Evolutionary conservation across 2,113 vertebrate genomes (phyloP).

Genomic region (Brienomyrus longianalis): DNA sequence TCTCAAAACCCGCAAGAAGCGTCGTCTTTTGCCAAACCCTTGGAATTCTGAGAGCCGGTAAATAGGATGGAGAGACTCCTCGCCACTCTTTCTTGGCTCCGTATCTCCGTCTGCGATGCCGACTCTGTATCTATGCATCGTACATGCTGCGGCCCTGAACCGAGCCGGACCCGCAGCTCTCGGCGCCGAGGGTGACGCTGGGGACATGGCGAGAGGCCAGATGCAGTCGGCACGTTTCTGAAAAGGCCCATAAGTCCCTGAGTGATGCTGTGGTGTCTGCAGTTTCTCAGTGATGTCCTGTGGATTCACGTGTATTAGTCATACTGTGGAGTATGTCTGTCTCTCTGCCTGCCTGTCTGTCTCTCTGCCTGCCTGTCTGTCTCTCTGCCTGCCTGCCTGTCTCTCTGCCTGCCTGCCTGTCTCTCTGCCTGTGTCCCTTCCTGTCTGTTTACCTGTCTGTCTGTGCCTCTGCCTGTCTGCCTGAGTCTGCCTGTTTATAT

Average conservation of each 20-base stretch:
- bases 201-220: neutral
- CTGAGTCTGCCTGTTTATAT: too few relatives aligned
- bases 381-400: neutral
- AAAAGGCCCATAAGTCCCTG: neutral
- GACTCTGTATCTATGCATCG: neutral
- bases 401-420: neutral
- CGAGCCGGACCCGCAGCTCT: neutral
- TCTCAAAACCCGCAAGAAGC: neutral
- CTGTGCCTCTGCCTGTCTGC: neutral
- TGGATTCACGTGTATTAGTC: neutral
- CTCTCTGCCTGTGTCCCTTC: neutral
- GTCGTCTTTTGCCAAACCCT: neutral
- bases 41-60: neutral
- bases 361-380: neutral
- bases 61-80: neutral
- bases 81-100: neutral
- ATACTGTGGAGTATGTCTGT: neutral
- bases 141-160: neutral
- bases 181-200: neutral
- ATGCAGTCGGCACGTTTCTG: neutral
- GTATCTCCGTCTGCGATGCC: neutral
- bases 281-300: neutral
- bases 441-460: neutral
- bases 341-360: neutral
- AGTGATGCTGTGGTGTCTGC: neutral